phyloP scores from a whole-genome alignment of 2,113 vertebrate genomes.

The Hypocryptadius cinnamomeus region DNA sequence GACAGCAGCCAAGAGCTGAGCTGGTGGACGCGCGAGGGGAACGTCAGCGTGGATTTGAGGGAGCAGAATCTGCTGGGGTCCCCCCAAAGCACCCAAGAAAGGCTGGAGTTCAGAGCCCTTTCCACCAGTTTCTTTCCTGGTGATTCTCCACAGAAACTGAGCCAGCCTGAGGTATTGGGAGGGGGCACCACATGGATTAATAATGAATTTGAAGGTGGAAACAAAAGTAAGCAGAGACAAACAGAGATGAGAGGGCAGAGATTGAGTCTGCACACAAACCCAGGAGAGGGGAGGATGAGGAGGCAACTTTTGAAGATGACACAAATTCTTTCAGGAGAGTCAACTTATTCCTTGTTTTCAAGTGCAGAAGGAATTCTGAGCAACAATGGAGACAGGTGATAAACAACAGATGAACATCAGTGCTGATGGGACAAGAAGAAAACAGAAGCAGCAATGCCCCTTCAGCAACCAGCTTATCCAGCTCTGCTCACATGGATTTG shows the following conservation, averaged over 20 bases:
- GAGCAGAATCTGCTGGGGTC: neutral
- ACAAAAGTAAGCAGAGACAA: neutral
- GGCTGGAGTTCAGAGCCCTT: neutral
- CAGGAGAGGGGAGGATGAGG: neutral
- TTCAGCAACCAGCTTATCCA: neutral
- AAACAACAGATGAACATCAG: neutral
- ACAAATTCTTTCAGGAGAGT: neutral
- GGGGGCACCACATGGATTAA: neutral
- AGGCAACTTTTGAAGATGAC: neutral
- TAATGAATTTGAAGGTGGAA: neutral
- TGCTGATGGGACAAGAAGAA: neutral
- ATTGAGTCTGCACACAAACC: neutral
- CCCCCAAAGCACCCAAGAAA: neutral
- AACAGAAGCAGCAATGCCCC: neutral
- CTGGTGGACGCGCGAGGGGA: accelerated
- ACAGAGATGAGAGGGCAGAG: neutral
- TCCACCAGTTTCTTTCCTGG: neutral
- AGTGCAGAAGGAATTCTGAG: neutral
- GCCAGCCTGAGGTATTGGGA: neutral
- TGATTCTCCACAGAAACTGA: neutral
- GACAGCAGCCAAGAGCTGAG: neutral
- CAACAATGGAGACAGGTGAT: neutral
- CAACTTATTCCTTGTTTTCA: neutral
- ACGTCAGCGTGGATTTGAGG: neutral
- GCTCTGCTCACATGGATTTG: neutral